These are phyloP conservation scores for Microplitis mediator DNA, from an alignment of 1,140 invertebrate genomes.

Conservation along the genomic window DNA sequence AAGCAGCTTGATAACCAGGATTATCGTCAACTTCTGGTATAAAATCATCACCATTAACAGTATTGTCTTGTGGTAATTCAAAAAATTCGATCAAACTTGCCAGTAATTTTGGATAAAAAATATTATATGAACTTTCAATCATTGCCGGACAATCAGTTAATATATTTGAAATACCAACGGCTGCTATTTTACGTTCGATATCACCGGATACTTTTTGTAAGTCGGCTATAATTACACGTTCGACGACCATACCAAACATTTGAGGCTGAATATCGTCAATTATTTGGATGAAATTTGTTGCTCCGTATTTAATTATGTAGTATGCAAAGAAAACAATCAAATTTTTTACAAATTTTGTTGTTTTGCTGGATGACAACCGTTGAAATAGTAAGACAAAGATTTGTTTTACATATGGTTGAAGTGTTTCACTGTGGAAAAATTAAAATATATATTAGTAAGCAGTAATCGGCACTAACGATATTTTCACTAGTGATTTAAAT, in stretches of 20 bases:
- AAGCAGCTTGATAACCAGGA: slow-evolving; percentile 86
- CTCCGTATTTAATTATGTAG: slow-evolving; percentile 81
- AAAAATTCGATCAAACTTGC: slow-evolving; percentile 83
- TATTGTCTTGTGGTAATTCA: slow-evolving; percentile 85
- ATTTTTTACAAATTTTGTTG: slow-evolving; percentile 89
- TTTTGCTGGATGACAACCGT: slow-evolving; percentile 89
- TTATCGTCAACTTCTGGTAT: slow-evolving; percentile 86
- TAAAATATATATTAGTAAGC: neutral
- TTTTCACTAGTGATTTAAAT: no score
- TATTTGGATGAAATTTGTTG: slow-evolving; percentile 73
- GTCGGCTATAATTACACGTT: slow-evolving; percentile 85
- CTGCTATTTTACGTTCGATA: slow-evolving; percentile 86
- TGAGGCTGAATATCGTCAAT: slow-evolving; percentile 87
- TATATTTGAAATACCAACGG: slow-evolving; percentile 86
- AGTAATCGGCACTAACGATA: neutral
- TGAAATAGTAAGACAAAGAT: slow-evolving; percentile 92
- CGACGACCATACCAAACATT: slow-evolving; percentile 94
- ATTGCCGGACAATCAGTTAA: slow-evolving; percentile 77
- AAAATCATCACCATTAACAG: slow-evolving; percentile 77
- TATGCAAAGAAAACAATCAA: slow-evolving; percentile 90
- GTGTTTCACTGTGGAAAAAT: slow-evolving; percentile 64
- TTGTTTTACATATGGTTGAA: slow-evolving; percentile 83
- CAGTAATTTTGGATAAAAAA: slow-evolving; percentile 68
- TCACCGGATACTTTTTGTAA: slow-evolving; percentile 83
- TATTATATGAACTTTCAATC: slow-evolving; percentile 69